A percentile compares a stretch with the other conserved stretches of the same genome.
Evolutionary conservation across 2,888 invertebrate genomes (phyloP).

Genomic region (Ennomos quercinarius): DNA sequence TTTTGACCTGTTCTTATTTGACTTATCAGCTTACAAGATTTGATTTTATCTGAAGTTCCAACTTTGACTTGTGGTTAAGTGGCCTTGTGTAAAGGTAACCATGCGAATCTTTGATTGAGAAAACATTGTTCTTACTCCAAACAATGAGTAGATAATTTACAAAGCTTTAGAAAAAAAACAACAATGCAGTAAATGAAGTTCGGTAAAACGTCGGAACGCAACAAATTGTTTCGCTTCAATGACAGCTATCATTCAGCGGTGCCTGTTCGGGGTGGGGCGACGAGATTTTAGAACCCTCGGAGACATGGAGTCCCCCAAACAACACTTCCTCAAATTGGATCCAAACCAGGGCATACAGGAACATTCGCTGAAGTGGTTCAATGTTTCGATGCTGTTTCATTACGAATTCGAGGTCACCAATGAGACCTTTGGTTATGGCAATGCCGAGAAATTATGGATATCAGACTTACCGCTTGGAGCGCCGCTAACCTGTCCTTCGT

Average conservation of each 20-base stretch:
- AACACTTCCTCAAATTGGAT: conserved; percentile 19
- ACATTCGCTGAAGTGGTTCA: conserved; percentile 43
- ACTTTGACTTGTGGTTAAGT: too few species aligned
- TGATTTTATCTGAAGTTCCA: too few species aligned
- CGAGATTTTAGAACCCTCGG: conserved; percentile 55
- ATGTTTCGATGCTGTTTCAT: conserved; percentile 63
- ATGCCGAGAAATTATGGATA: conserved; percentile 61
- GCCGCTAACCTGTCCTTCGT: conserved; percentile 99
- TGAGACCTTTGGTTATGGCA: conserved; percentile 73
- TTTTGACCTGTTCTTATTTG: too few species aligned
- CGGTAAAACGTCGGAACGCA: conserved; percentile 59
- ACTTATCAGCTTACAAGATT: too few species aligned
- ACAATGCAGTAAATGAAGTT: conserved; percentile 43
- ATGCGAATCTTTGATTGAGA: too few species aligned
- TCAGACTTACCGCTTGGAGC: conserved; percentile 94
- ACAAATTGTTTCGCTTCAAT: conserved; percentile 72
- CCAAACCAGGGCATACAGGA: conserved; percentile 33
- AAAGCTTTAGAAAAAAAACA: conserved; percentile 39
- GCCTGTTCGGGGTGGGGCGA: conserved; percentile 79
- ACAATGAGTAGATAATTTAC: conserved; percentile 16
- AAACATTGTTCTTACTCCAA: too few species aligned
- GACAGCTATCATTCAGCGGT: conserved; percentile 72
- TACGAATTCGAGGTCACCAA: conserved; percentile 75
- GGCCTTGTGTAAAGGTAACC: too few species aligned
- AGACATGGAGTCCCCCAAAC: conserved; percentile 42